These are phyloP conservation scores for Phodopus roborovskii DNA, from an alignment of 2,113 vertebrate species.

Conservation along the genomic window DNA sequence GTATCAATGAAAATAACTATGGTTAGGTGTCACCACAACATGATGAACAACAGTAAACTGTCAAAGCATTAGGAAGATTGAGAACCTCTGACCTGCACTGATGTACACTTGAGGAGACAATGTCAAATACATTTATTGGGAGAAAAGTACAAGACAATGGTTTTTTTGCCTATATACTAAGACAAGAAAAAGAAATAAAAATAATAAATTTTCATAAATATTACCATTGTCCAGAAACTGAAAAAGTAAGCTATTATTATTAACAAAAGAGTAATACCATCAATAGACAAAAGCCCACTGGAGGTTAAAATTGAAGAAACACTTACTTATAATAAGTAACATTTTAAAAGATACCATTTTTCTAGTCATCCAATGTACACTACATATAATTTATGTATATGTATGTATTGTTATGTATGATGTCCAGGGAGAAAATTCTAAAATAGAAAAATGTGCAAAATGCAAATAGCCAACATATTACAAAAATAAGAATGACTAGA, in stretches of 20 bases:
- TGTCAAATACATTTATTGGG: neutral
- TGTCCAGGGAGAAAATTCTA: neutral
- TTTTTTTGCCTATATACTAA: neutral
- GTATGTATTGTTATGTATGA: neutral
- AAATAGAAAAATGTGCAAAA: neutral
- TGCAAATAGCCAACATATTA: neutral
- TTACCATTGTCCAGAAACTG: neutral
- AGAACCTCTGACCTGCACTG: neutral
- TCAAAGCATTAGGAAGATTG: neutral
- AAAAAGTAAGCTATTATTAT: neutral
- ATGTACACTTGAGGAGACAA: neutral
- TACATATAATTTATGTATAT: neutral
- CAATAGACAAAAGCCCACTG: neutral
- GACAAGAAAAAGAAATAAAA: conserved; percentile 36
- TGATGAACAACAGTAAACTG: neutral
- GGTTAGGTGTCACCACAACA: neutral
- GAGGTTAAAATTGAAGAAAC: neutral
- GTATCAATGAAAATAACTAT: neutral
- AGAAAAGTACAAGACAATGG: neutral
- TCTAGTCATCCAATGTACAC: neutral
- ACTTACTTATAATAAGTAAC: neutral
- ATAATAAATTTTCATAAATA: neutral
- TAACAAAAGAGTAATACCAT: neutral
- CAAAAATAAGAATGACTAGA: neutral
- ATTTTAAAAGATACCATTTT: conserved; percentile 5